Evolutionary conservation across 2,797 vertebrate genomes (phyloP).

Genomic region (Pangasius larnaudii): DNA sequence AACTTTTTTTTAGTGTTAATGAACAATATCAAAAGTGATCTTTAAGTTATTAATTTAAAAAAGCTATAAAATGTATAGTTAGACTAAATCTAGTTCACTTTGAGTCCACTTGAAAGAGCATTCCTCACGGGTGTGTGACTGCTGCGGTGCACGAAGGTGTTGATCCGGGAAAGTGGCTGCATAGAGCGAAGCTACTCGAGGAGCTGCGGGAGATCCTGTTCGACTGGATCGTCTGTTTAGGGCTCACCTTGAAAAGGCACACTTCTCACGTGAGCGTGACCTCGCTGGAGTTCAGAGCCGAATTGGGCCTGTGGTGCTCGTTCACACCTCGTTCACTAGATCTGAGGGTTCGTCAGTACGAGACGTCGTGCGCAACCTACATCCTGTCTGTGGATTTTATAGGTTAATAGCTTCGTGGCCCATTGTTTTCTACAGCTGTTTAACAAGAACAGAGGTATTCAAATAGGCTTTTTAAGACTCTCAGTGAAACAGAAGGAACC

Average conservation of each 20-base stretch:
- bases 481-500: background rate
- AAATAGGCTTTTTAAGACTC: background rate
- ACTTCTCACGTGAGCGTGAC: constrained; percentile 55
- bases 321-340: constrained; percentile 39
- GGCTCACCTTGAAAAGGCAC: constrained; percentile 58
- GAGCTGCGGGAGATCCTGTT: constrained; percentile 41
- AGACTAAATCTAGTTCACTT: background rate
- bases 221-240: constrained; percentile 23
- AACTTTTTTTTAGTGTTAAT: background rate
- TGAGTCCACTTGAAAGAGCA: constrained; percentile 6
- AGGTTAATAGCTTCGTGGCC: background rate
- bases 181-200: constrained; percentile 4
- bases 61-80: background rate
- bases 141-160: constrained; percentile 28
- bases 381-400: constrained; percentile 48
- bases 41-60: background rate
- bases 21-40: background rate
- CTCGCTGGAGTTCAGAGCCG: background rate
- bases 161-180: constrained; percentile 33
- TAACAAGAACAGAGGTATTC: background rate
- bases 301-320: constrained; percentile 14
- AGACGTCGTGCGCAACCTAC: constrained; percentile 20
- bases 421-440: background rate
- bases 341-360: constrained; percentile 14
- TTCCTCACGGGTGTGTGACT: background rate